A percentile compares a stretch with the other conserved stretches of the same genome.
Evolutionary conservation across 2,113 vertebrate species (phyloP).

Genomic region (Beaufortia kweichowensis): DNA sequence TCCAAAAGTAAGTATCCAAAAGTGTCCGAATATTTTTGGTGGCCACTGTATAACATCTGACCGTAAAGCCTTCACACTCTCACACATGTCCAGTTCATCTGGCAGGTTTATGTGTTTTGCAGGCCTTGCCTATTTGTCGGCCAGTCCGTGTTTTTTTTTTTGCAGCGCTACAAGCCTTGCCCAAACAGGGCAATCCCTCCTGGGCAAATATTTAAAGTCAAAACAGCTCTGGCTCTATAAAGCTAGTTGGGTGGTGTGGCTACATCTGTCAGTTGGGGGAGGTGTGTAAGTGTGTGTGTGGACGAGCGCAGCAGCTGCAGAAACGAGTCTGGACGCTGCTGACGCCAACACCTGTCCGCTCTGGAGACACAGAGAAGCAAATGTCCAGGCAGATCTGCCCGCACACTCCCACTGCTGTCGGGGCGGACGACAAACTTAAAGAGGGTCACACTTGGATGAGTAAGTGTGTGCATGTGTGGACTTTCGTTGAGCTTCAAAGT

Average conservation of each 20-base stretch:
- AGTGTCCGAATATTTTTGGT: not conserved
- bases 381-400: constrained; percentile 67
- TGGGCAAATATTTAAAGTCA: constrained; percentile 83
- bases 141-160: constrained; percentile 30
- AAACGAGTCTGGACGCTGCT: constrained; percentile 74
- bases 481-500: constrained; percentile 15
- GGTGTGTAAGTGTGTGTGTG: constrained; percentile 46
- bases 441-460: constrained; percentile 40
- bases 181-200: constrained; percentile 67
- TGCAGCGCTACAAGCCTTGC: constrained; percentile 37
- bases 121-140: constrained; percentile 44
- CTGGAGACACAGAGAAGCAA: constrained; percentile 74
- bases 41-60: not conserved
- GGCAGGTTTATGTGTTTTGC: constrained; percentile 37
- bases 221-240: constrained; percentile 77
- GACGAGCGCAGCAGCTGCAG: constrained; percentile 70
- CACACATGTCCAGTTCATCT: constrained; percentile 6
- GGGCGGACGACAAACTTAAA: constrained; percentile 50
- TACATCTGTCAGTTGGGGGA: constrained; percentile 73
- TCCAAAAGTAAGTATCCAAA: no score
- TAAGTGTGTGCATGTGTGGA: constrained; percentile 3
- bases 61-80: constrained; percentile 31
- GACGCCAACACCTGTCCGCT: constrained; percentile 78
- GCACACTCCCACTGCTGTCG: constrained; percentile 46
- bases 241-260: constrained; percentile 69